Evolutionary conservation across 2,797 vertebrate species (phyloP), one percentile per base, ranked within the genome.

Genomic region (Coregonus ussuriensis): DNA sequence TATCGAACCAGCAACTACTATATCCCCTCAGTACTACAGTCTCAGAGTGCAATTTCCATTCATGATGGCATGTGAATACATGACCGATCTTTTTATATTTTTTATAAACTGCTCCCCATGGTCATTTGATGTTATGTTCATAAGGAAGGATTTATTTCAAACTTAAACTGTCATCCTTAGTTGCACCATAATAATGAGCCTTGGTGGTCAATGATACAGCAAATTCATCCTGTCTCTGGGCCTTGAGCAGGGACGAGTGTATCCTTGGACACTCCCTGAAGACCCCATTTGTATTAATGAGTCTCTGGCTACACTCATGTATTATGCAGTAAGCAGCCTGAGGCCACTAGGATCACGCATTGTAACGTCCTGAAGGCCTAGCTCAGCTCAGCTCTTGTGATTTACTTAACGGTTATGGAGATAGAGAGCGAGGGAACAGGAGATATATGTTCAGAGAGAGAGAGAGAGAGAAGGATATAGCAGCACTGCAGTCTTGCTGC

Each of bases 281-380:
- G 66, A 68, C 33, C 59, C 66, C 77, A 77, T 88, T 79, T 77
- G 83, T 87, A 85, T 81, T 87, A 83, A 89, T 88, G 81, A 81
- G 72, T 77, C 72, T 79, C 75, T 15, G 75, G 54, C 74, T 63
- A 75, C 70, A 51, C 76, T 84, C 74, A 82, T 83, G 78, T 65
- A 84, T 88, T 81, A 87, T 87, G 77, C 75, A 80, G 79, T 52
- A 59, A 74, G 81, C 75, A 84, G 75, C 79, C 71, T 75, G 63
- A 78, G 79, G 75, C 67, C 69, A 53, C 75, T 79, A 74, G n/a
- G 18, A 13, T 76, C 52, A 33, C 70, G 83, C 82, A 72, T n/a
- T 56, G 77, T 77, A 75, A 72, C 78, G 29, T 68, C 9, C 65
- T 79, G 74, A 71, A 74, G 71, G 56, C 52, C 29, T 47, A 37